These are phyloP conservation scores for Pao palembangensis DNA, from an alignment of 2,113 vertebrate genomes.

Conservation along the genomic window DNA sequence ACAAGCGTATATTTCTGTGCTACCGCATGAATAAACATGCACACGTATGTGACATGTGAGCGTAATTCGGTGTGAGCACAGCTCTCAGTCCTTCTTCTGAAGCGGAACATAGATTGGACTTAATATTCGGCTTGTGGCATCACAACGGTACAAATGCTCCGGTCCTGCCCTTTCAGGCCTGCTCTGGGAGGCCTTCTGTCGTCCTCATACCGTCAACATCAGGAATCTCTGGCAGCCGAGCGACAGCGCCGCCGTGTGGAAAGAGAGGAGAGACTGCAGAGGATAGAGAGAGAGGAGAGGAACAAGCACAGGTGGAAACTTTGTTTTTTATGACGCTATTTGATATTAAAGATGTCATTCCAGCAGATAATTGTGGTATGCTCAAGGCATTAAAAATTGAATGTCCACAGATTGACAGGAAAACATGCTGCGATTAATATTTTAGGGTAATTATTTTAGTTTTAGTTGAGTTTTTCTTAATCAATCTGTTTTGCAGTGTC, in stretches of 20 bases:
- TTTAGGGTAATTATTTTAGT: too few relatives aligned
- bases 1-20: not conserved
- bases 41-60: not conserved
- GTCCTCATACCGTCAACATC: constrained; percentile 93
- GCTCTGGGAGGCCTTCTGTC: constrained; percentile 86
- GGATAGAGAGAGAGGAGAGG: constrained; percentile 94
- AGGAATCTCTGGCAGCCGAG: constrained; percentile 92
- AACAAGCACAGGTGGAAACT: constrained; percentile 87
- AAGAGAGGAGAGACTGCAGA: constrained; percentile 90
- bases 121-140: not conserved
- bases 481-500: too few relatives aligned
- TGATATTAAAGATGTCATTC: not conserved
- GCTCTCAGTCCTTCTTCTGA: not conserved
- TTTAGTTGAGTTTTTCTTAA: too few relatives aligned
- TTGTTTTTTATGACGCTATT: not conserved
- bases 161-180: constrained; percentile 65
- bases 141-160: not conserved
- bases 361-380: too few relatives aligned
- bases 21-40: not conserved
- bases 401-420: not conserved
- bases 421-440: not conserved
- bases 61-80: too few relatives aligned
- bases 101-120: too few relatives aligned
- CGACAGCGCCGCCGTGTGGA: constrained; percentile 88
- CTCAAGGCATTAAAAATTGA: too few relatives aligned